Conservation (phyloP, 2,888 invertebrate species). For the Himalopsyche tibetana region DNA sequence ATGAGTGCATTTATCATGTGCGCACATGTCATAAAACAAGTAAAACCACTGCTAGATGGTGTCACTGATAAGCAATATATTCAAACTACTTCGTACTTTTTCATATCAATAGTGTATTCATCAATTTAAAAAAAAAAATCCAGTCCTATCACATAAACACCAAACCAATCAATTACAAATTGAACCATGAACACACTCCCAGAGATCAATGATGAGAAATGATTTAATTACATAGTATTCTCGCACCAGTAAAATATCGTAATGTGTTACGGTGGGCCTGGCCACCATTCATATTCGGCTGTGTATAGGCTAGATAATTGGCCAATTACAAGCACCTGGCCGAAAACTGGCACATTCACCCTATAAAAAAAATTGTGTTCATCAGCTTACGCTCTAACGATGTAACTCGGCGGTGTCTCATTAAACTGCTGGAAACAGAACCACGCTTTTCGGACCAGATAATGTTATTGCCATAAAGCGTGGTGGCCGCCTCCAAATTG, state of each 20-base stretch:
- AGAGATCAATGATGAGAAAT: background rate
- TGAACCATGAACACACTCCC: no score
- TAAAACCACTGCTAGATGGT: no score
- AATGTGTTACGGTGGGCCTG: slow-evolving; percentile 18
- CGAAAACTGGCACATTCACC: slow-evolving; percentile 38
- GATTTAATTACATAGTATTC: background rate
- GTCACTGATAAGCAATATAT: no score
- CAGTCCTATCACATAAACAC: no score
- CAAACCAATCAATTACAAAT: no score
- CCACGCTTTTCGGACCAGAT: slow-evolving; percentile 27
- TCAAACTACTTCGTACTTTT: no score
- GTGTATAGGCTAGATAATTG: slow-evolving; percentile 24
- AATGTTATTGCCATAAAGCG: background rate
- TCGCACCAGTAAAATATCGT: slow-evolving; percentile 10
- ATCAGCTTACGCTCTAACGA: slow-evolving; percentile 24
- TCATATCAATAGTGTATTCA: no score
- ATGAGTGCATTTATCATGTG: no score
- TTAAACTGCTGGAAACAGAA: background rate
- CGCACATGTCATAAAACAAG: no score
- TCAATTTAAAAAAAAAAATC: no score
- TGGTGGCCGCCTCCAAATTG: no score
- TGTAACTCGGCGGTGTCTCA: background rate
- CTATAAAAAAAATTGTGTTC: slow-evolving; percentile 39
- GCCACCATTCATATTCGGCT: background rate
- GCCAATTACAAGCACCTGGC: slow-evolving; percentile 40